A percentile compares a stretch with the other conserved stretches of the same genome.
Evolutionary conservation across 2,113 vertebrate genomes (phyloP).

Genomic region (Zosterops pallidus): DNA sequence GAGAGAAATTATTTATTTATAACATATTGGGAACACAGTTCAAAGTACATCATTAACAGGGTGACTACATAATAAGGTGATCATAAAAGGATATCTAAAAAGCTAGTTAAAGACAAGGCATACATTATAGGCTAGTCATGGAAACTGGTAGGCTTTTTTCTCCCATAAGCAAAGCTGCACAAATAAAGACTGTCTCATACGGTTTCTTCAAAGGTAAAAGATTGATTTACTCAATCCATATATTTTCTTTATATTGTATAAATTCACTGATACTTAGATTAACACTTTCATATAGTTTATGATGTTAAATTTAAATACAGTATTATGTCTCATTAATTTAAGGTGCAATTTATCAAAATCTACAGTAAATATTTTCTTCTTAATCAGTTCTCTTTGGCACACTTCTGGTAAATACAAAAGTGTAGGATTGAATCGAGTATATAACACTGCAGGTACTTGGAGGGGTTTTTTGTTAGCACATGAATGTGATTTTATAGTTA

Average conservation of each 20-base stretch:
- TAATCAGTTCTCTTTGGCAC: slow-evolving; percentile 72
- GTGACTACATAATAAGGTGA: neutral
- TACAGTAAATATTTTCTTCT: slow-evolving; percentile 30
- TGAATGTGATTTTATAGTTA: slow-evolving; percentile 25
- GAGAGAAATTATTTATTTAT: slow-evolving; percentile 68
- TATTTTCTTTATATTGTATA: slow-evolving; percentile 40
- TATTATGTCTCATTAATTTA: slow-evolving; percentile 53
- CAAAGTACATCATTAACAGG: slow-evolving; percentile 38
- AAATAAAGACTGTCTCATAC: slow-evolving; percentile 2
- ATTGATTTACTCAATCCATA: slow-evolving; percentile 19
- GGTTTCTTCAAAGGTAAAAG: slow-evolving; percentile 12
- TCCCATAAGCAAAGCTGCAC: slow-evolving; percentile 22
- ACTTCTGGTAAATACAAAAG: slow-evolving; percentile 57
- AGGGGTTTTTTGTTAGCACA: neutral
- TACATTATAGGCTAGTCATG: neutral
- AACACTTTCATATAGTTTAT: neutral
- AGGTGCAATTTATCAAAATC: slow-evolving; percentile 54
- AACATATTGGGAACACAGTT: slow-evolving; percentile 15
- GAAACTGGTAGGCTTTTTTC: neutral
- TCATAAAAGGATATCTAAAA: neutral
- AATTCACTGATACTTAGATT: slow-evolving; percentile 48
- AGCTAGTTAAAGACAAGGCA: slow-evolving; percentile 1
- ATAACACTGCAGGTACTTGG: slow-evolving; percentile 14
- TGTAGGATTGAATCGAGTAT: neutral
- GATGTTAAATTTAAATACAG: slow-evolving; percentile 48